Conservation (phyloP, 1,140 invertebrate genomes). For the Euura saliciscinereae region DNA sequence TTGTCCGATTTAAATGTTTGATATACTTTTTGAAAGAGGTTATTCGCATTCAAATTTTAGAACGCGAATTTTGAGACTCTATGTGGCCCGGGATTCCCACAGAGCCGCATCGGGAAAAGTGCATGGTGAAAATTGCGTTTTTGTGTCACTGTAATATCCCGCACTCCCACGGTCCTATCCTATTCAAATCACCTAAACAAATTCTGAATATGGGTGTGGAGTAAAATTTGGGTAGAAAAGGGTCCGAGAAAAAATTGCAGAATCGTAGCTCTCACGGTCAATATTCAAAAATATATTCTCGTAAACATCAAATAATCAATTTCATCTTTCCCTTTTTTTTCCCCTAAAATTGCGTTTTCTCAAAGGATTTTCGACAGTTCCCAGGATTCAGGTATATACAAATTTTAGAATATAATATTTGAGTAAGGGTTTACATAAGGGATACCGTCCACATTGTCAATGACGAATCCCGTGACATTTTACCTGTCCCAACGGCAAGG, state of each 20-base stretch:
- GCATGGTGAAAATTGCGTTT: neutral
- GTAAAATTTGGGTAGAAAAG: slow-evolving; percentile 12
- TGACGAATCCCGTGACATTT: neutral
- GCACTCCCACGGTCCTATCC: slow-evolving; percentile 21
- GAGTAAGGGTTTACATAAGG: slow-evolving; percentile 45
- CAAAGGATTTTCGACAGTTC: slow-evolving; percentile 10
- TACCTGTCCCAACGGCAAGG: neutral
- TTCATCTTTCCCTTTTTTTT: neutral
- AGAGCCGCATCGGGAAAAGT: neutral
- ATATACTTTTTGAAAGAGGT: neutral
- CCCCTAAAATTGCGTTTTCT: slow-evolving; percentile 11
- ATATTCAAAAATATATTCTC: slow-evolving; percentile 14
- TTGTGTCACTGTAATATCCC: neutral
- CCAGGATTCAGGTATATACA: slow-evolving; percentile 10
- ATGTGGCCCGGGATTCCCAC: neutral
- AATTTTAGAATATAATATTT: slow-evolving; percentile 36
- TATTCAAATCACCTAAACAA: slow-evolving; percentile 23
- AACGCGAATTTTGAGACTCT: neutral
- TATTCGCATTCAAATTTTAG: neutral
- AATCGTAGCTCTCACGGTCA: slow-evolving; percentile 12
- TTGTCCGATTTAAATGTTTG: slow-evolving; percentile 5
- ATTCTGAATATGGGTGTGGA: neutral
- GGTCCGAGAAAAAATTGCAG: slow-evolving; percentile 5
- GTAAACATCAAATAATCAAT: slow-evolving; percentile 16
- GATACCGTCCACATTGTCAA: neutral